These are phyloP conservation scores for Stomatorhinus walkeri DNA, from an alignment of 2,797 vertebrate genomes.

Conservation along the genomic window DNA sequence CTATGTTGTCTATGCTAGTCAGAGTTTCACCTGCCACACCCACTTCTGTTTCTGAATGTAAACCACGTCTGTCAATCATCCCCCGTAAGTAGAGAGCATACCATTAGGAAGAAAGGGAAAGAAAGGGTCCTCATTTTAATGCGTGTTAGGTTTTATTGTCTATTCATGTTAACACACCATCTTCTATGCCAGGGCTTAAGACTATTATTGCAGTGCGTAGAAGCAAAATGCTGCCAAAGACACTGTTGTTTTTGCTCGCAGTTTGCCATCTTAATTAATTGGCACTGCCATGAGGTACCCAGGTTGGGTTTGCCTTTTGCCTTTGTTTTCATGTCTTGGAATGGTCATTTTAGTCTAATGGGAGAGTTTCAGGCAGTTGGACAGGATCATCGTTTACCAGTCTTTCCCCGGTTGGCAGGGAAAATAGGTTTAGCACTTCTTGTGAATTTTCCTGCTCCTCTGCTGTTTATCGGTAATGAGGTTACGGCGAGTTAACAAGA, in stretches of 20 bases:
- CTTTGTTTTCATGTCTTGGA: background rate
- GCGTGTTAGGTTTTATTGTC: background rate
- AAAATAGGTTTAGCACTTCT: background rate
- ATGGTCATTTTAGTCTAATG: background rate
- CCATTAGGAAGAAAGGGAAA: background rate
- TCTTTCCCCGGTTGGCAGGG: background rate
- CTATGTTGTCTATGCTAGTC: background rate
- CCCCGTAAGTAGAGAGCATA: background rate
- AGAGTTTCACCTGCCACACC: background rate
- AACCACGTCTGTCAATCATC: background rate
- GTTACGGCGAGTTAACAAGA: constrained; percentile 11
- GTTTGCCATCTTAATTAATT: background rate
- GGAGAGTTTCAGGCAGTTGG: background rate
- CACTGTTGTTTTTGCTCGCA: background rate
- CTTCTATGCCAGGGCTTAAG: background rate
- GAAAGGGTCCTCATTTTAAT: background rate
- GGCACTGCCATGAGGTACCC: background rate
- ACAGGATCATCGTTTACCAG: background rate
- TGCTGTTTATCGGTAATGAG: constrained; percentile 18
- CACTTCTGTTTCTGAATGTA: background rate
- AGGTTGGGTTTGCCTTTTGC: background rate
- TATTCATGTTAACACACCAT: background rate
- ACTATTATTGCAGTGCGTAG: background rate
- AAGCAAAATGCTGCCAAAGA: background rate
- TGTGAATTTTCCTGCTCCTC: background rate